phyloP scores from a whole-genome alignment of 2,113 vertebrate genomes.

The Monopterus albus region DNA sequence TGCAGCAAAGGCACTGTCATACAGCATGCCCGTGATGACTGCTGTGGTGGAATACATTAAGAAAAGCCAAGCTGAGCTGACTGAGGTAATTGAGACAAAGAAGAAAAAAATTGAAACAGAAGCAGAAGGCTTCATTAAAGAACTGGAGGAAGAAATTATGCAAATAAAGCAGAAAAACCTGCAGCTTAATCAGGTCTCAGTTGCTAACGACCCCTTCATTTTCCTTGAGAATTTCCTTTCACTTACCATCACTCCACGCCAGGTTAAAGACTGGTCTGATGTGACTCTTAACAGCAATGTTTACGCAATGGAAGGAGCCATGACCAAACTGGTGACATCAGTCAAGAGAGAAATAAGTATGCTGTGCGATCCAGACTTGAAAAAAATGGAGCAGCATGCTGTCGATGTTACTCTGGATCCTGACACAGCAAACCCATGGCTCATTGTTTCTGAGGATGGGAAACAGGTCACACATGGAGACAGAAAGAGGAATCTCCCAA shows the following conservation, averaged over 20 bases:
- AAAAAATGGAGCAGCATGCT: constrained; percentile 40
- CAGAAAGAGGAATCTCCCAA: not conserved
- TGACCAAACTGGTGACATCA: constrained; percentile 30
- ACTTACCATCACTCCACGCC: not conserved
- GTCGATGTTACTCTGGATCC: constrained; percentile 61
- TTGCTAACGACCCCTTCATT: constrained; percentile 12
- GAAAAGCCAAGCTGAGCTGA: constrained; percentile 53
- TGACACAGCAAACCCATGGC: constrained; percentile 51
- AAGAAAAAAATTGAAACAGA: constrained; percentile 27
- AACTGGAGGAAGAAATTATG: constrained; percentile 54
- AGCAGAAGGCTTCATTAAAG: constrained; percentile 33
- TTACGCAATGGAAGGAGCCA: not conserved
- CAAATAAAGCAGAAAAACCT: constrained; percentile 35
- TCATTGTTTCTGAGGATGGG: constrained; percentile 58
- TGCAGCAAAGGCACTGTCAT: constrained; percentile 8
- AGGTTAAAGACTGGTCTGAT: constrained; percentile 48
- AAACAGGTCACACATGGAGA: constrained; percentile 38
- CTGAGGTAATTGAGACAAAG: constrained; percentile 31
- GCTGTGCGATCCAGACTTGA: constrained; percentile 62
- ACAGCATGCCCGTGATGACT: constrained; percentile 22
- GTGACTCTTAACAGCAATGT: constrained; percentile 2
- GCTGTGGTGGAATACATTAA: constrained; percentile 42
- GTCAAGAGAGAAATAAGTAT: constrained; percentile 35
- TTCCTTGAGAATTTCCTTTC: constrained; percentile 36
- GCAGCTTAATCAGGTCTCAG: constrained; percentile 23